Percentiles rank a stretch among this genome's conserved stretches.
Evolutionary conservation across 2,888 invertebrate genomes (phyloP).

Genomic region (Chrysolina oricalcia): DNA sequence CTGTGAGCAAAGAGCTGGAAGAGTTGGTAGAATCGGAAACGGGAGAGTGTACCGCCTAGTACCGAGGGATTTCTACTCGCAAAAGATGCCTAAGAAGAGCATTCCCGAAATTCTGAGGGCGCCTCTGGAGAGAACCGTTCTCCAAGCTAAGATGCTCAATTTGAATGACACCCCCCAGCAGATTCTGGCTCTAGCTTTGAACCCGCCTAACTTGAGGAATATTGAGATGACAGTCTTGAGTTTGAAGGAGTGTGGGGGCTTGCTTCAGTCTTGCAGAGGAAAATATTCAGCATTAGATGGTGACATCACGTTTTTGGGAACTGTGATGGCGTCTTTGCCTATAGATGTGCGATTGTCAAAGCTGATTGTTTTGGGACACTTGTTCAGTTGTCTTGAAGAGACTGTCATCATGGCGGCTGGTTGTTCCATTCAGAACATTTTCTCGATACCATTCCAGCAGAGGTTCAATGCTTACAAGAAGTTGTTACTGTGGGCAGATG

Average conservation of each 20-base stretch:
- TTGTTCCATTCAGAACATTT: conserved; percentile 86
- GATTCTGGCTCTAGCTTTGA: conserved; percentile 87
- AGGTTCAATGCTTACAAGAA: conserved; percentile 82
- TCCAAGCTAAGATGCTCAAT: conserved; percentile 87
- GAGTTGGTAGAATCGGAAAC: conserved; percentile 90
- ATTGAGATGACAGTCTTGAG: conserved; percentile 87
- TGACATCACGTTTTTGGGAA: conserved; percentile 89
- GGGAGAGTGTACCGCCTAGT: conserved; percentile 91
- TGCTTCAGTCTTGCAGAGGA: conserved; percentile 76
- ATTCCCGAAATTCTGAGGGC: conserved; percentile 86
- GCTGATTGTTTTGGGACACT: conserved; percentile 88
- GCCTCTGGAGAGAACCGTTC: conserved; percentile 86
- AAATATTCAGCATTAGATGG: conserved; percentile 77
- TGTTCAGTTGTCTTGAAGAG: conserved; percentile 89
- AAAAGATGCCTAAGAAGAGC: conserved; percentile 74
- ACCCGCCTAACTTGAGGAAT: conserved; percentile 89
- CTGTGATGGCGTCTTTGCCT: conserved; percentile 87
- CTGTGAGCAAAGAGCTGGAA: conserved; percentile 91
- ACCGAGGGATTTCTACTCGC: conserved; percentile 78
- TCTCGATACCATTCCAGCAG: conserved; percentile 82
- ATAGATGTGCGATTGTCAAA: conserved; percentile 88
- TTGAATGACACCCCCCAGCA: conserved; percentile 85
- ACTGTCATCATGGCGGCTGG: conserved; percentile 91
- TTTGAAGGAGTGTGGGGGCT: conserved; percentile 91
- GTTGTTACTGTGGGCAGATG: conserved; percentile 87